Evolutionary conservation across 2,113 vertebrate genomes (phyloP).

Genomic region (Sakesphorus luctuosus): DNA sequence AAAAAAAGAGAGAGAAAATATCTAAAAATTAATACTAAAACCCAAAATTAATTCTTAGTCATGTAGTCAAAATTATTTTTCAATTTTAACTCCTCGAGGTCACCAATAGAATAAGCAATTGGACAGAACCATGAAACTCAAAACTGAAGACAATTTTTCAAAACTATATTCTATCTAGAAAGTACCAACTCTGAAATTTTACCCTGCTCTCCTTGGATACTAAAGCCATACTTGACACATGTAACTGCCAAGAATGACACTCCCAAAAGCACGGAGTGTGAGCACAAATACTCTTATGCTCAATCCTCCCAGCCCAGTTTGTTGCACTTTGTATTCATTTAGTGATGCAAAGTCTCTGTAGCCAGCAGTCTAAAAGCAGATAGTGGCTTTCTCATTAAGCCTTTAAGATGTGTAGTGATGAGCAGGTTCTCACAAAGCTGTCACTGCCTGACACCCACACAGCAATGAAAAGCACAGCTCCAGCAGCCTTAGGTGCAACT

Average conservation of each 20-base stretch:
- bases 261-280: neutral
- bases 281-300: rapidly evolving
- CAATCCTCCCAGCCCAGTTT: neutral
- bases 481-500: neutral
- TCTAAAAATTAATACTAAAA: neutral
- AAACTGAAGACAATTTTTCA: neutral
- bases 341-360: neutral
- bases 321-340: neutral
- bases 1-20: neutral
- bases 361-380: neutral
- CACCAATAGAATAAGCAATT: neutral
- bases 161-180: neutral
- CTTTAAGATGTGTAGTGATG: neutral
- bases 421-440: neutral
- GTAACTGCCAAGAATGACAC: neutral
- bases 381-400: neutral
- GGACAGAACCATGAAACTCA: neutral
- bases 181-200: neutral
- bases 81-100: conserved; percentile 70
- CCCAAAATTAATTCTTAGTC: neutral
- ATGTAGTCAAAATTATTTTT: conserved; percentile 78
- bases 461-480: neutral
- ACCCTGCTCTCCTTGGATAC: neutral
- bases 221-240: neutral
- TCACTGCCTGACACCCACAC: neutral